Conservation (phyloP, 1,140 invertebrate genomes). For the Bombus picipes region DNA sequence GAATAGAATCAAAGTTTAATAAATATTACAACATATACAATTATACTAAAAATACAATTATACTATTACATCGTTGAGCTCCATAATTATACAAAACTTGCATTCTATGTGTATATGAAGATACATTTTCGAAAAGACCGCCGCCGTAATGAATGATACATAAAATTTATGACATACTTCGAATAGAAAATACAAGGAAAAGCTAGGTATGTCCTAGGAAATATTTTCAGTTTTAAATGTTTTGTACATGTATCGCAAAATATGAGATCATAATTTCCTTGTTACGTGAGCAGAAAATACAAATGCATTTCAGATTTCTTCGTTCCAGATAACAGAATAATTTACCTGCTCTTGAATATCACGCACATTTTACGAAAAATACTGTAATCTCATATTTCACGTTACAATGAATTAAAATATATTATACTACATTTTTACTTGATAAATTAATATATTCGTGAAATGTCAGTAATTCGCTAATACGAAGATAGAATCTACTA, state of each 20-base stretch:
- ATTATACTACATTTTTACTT: neutral
- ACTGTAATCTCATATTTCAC: neutral
- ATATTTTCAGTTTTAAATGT: neutral
- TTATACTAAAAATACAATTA: too few species aligned
- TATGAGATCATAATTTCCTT: neutral
- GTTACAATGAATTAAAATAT: neutral
- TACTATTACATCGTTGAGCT: too few species aligned
- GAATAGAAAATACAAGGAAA: neutral
- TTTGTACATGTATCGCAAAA: neutral
- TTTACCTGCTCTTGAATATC: neutral
- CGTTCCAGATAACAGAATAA: neutral
- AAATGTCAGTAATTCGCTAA: neutral
- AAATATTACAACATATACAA: too few species aligned
- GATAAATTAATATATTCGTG: neutral
- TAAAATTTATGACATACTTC: neutral
- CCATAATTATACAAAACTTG: too few species aligned
- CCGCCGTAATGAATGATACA: too few species aligned
- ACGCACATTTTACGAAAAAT: neutral
- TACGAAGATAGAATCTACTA: neutral
- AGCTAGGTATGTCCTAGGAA: too few species aligned
- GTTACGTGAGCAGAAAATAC: conserved; percentile 7
- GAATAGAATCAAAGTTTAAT: too few species aligned
- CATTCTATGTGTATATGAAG: too few species aligned
- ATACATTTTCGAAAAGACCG: too few species aligned
- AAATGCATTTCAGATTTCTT: neutral